These are phyloP conservation scores for Enteromius afrohamiltoni DNA, from an alignment of 2,797 vertebrate genomes.

Conservation along the genomic window DNA sequence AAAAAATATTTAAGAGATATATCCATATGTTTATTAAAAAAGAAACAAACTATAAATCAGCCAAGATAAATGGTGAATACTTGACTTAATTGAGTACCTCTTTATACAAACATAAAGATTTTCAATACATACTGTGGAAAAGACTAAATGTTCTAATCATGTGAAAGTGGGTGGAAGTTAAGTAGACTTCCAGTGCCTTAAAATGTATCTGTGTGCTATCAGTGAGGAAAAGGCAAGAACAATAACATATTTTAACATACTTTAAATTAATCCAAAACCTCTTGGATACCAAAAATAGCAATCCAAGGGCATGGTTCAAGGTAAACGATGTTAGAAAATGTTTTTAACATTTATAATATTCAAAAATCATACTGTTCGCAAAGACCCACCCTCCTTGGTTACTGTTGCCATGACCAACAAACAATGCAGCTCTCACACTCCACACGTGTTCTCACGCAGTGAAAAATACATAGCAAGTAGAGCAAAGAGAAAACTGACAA, in stretches of 20 bases:
- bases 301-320: not conserved
- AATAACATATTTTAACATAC: not conserved
- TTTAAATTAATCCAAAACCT: not conserved
- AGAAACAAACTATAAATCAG: not conserved
- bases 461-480: no score
- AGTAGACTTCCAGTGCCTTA: not conserved
- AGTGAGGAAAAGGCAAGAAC: not conserved
- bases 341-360: not conserved
- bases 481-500: no score
- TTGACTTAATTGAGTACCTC: not conserved
- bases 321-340: not conserved
- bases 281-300: not conserved
- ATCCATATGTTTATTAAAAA: not conserved
- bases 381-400: no score
- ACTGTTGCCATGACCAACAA: no score
- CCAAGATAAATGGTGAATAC: not conserved
- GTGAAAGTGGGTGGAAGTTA: not conserved
- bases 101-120: not conserved
- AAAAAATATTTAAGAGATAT: not conserved
- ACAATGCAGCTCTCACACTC: no score
- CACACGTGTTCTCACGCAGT: no score
- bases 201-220: not conserved
- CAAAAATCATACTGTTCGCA: not conserved
- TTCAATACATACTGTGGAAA: not conserved
- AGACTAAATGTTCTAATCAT: not conserved